Conservation (phyloP, 2,797 vertebrate species). For the Poecilia picta region DNA sequence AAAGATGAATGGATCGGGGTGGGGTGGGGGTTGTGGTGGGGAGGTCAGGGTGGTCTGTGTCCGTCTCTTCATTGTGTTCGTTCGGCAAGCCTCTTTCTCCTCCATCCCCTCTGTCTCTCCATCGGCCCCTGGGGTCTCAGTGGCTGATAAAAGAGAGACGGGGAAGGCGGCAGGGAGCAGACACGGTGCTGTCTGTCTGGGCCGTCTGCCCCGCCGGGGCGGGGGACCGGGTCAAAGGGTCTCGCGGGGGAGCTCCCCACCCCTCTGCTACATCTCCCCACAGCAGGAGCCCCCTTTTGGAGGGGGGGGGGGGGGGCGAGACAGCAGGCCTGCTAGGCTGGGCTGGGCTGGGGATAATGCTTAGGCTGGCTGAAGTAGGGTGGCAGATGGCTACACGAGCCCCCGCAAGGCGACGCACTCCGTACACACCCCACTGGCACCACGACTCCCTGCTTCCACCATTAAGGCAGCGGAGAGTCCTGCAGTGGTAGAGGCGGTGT, state of each 20-base stretch:
- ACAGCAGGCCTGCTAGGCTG: constrained; percentile 69
- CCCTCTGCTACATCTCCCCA: constrained; percentile 57
- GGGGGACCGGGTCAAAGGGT: constrained; percentile 83
- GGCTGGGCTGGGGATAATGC: constrained; percentile 65
- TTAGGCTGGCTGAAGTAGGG: constrained; percentile 83
- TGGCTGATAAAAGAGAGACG: constrained; percentile 69
- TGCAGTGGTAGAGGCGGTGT: constrained; percentile 10
- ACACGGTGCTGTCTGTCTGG: constrained; percentile 73
- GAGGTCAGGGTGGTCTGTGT: constrained; percentile 51
- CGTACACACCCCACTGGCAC: constrained; percentile 57
- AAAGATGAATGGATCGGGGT: constrained; percentile 61
- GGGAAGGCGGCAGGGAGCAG: constrained; percentile 58
- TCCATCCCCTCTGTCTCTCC: constrained; percentile 46
- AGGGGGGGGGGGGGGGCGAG: constrained; percentile 63
- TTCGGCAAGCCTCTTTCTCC: constrained; percentile 64
- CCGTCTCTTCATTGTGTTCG: constrained; percentile 73
- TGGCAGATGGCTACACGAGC: constrained; percentile 92
- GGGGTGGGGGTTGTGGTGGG: constrained; percentile 5
- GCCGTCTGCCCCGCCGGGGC: constrained; percentile 69
- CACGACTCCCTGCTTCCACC: constrained; percentile 61
- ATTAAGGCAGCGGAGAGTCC: constrained; percentile 40
- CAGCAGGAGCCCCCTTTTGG: constrained; percentile 66
- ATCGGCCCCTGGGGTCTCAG: constrained; percentile 63
- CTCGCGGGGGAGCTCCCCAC: constrained; percentile 58
- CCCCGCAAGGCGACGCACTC: constrained; percentile 76